Percentiles rank a stretch among this genome's conserved stretches.
These are phyloP conservation scores for Ichneumoninae sp. DNA, from an alignment of 2,888 invertebrate genomes.

Conservation along the genomic window DNA sequence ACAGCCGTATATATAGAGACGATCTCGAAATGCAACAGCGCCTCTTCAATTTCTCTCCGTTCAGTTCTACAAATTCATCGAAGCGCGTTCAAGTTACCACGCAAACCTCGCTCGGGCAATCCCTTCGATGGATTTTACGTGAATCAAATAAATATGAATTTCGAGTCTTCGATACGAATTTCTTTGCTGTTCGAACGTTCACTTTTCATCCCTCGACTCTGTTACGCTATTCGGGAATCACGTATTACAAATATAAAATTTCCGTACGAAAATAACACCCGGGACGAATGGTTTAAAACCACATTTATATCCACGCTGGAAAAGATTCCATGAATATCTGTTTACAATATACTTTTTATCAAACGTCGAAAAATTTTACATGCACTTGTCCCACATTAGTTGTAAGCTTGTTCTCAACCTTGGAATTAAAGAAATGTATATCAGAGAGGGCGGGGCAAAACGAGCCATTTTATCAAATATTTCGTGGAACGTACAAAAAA, in stretches of 20 bases:
- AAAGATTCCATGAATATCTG: not conserved
- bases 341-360: not conserved
- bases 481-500: too few species aligned
- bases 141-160: not conserved
- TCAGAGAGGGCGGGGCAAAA: too few species aligned
- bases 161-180: not conserved
- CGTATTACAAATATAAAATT: not conserved
- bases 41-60: constrained; percentile 54
- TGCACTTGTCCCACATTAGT: not conserved
- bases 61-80: constrained; percentile 56
- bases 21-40: constrained; percentile 46
- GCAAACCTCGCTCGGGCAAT: not conserved
- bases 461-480: too few species aligned
- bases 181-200: not conserved
- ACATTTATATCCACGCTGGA: too few species aligned
- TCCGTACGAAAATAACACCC: not conserved
- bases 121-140: not conserved
- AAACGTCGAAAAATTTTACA: constrained; percentile 9
- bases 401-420: not conserved
- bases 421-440: not conserved
- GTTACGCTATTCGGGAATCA: not conserved
- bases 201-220: not conserved
- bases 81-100: constrained; percentile 20
- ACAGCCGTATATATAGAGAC: constrained; percentile 30
- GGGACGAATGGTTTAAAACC: not conserved